Base-by-base conservation (phyloP, 2,113 vertebrate species). In the Elephas maximus region DNA sequence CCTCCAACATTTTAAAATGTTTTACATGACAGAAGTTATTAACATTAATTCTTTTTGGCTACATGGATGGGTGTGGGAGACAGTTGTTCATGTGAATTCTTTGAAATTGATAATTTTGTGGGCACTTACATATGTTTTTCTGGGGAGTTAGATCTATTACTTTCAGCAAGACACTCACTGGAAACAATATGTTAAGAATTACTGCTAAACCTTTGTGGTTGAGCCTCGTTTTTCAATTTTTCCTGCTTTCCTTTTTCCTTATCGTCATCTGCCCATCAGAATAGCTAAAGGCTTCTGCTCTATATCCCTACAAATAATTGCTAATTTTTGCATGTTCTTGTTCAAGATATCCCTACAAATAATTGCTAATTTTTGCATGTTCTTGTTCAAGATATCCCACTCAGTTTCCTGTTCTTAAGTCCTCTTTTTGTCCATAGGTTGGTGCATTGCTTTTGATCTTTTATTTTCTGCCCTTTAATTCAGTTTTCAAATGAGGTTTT, bases 311-410 rank as follows among this genome's bases (percentile, higher is more conserved):
- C 14, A 30, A 33, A 37, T 89, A 94, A 73, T 92, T 95, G 30
- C 7, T 95, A 77, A 69, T 71, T 69, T 88, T 26, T 92, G 45
- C 28, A 14, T 91, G 57, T 81, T 86, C 37, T 37, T 37, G 37
- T 37, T 37, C 37, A 37, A 37, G 37, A 15, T 80, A 69, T 53
- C 18, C 51, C 30, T 89, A 83, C 14, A 30, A 33, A 37, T 89
- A 94, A 73, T 92, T 95, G 30, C 7, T 95, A 77, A 69, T 71
- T 69, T 88, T 26, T 92, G 45, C 28, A 14, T 91, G 57, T 81
- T 86, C 37, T 37, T 77, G 23, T 74, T 23, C 15, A 65, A 53
- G 37, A 57, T 30, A 48, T 33, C 5, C 33, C 30, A 30, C 28
- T 60, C 33, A 57, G n/a, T 79, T 87, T 95, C 71, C 88, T 88